Evolutionary conservation across 2,113 vertebrate genomes (phyloP).

Genomic region (Passer domesticus): DNA sequence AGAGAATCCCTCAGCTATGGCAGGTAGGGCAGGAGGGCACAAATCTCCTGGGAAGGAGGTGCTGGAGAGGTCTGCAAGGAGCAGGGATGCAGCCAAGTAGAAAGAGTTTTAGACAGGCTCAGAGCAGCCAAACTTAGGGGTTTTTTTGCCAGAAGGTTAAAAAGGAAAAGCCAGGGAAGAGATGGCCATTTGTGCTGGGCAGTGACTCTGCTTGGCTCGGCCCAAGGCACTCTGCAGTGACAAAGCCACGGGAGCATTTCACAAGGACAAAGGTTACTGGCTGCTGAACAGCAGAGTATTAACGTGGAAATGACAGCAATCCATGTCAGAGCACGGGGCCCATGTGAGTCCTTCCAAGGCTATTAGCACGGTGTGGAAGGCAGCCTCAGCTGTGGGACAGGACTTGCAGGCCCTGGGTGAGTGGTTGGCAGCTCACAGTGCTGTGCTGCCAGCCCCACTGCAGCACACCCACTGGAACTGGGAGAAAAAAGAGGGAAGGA

Average conservation of each 20-base stretch:
- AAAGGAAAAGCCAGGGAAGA: not conserved
- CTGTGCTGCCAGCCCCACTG: rapidly evolving
- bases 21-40: not conserved
- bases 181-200: not conserved
- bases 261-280: slow-evolving; percentile 16
- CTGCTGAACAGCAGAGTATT: not conserved
- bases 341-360: not conserved
- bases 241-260: slow-evolving; percentile 15
- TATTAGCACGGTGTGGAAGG: not conserved
- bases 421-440: rapidly evolving
- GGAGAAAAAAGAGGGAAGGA: not conserved
- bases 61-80: not conserved
- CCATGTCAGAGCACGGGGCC: not conserved
- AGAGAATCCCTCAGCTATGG: not conserved
- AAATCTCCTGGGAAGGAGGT: not conserved
- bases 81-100: rapidly evolving
- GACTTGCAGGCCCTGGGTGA: not conserved
- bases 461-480: not conserved
- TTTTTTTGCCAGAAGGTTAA: not conserved
- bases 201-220: not conserved
- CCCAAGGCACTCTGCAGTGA: not conserved
- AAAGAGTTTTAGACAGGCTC: not conserved
- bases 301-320: slow-evolving; percentile 28
- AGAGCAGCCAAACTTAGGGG: not conserved
- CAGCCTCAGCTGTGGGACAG: not conserved